phyloP scores from a whole-genome alignment of 37 sponge, comb jelly and placozoan species.

The Chondrilla cf. caribensis region DNA sequence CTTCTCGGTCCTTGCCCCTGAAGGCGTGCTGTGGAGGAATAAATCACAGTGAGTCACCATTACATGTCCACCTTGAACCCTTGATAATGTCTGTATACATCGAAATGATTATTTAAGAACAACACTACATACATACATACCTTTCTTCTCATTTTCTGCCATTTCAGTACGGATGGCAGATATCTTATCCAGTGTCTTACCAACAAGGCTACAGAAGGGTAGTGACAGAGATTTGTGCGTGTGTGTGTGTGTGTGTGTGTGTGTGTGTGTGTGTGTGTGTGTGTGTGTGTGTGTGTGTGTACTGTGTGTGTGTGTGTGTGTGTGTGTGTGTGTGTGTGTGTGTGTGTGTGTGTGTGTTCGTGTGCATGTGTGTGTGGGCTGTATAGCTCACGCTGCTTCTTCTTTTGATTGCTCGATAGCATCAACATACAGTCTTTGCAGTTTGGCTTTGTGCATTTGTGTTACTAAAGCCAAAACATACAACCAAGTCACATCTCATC shows the following conservation, averaged over 20 bases:
- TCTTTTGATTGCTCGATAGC: slow-evolving; percentile 68
- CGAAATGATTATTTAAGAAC: too few relatives aligned
- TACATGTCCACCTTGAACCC: too few relatives aligned
- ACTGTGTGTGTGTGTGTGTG: background rate
- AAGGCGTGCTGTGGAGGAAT: slow-evolving; percentile 24
- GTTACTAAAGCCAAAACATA: slow-evolving; percentile 6
- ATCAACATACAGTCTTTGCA: slow-evolving; percentile 45
- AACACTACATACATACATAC: background rate
- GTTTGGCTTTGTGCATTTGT: background rate
- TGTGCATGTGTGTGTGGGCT: background rate
- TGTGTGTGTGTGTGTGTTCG: background rate
- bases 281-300: background rate
- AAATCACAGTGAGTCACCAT: background rate
- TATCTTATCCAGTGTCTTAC: slow-evolving; percentile 62
- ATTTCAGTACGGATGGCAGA: slow-evolving; percentile 54
- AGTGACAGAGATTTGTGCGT: background rate
- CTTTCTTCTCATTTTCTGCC: background rate
- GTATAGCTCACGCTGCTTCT: slow-evolving; percentile 49
- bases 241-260: background rate
- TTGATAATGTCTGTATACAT: too few relatives aligned
- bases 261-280: background rate
- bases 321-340: background rate
- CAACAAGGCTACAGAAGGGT: slow-evolving; percentile 30
- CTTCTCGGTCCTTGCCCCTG: slow-evolving; percentile 13
- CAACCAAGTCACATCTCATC: too few relatives aligned